Base-by-base conservation (phyloP, 2,888 invertebrate species). In the Athalia circularis region DNA sequence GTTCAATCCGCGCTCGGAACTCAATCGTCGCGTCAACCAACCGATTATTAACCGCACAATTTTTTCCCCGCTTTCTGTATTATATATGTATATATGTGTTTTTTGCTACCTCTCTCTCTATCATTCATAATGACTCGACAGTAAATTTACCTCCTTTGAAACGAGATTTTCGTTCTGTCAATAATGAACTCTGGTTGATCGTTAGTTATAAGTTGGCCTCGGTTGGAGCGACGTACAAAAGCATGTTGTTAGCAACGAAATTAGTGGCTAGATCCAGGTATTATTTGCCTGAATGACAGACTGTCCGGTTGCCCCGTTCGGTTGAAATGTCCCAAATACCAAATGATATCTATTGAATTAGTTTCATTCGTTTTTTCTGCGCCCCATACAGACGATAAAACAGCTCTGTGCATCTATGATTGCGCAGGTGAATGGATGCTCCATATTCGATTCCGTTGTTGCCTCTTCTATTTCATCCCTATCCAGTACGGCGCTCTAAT, bases 171-270 rank as follows among this genome's bases (percentile, higher is more conserved):
- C 47, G n/a, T 59, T 72, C 57, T 15, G 57, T 45, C n/a, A 59
- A 47, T 45, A 72, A 72, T 59, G 45, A 57, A 29, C 29, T 29
- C 29, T 29, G 29, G 43, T 72, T 15, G 72, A 59, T 72, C 72
- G 72, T 72, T 72, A 59, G 29, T 68, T 68, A 68, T 57, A n/a
- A 50, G 65, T 65, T 64, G 54, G 57, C 59, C 59, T 15, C 67
- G 57, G 13, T 77, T 4, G 70, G 50, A 70, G 52, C 67, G 70
- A 57, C 48, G 59, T 61, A 77, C 70, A 77, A 72, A 77, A 59
- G 77, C 77, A 70, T 77, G 70, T 77, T 77, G 77, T 68, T 61
- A 70, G 43, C 50, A 50, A 67, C 77, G 45, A 50, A 77, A 77
- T 77, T 77, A 70, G 77, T 77, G 70, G 68, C 50, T 54, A 50